A percentile compares a stretch with the other conserved stretches of the same genome.
phyloP scores from a whole-genome alignment of 2,113 vertebrate species.

The Candoia aspera region DNA sequence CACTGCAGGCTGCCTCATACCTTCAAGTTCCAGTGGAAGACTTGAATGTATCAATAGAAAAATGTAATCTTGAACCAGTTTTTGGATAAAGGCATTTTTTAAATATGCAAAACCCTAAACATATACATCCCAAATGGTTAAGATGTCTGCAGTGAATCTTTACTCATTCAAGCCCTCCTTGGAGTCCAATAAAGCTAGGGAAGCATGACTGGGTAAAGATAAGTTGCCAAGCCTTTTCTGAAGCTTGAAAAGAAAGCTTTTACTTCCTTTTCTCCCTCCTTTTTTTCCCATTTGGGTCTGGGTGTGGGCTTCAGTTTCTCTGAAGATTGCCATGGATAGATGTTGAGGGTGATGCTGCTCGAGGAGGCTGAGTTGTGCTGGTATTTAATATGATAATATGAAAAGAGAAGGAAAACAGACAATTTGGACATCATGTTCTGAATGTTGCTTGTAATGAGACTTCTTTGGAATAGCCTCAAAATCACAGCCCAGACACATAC shows the following conservation, averaged over 20 bases:
- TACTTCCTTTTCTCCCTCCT: not conserved
- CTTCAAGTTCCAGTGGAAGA: not conserved
- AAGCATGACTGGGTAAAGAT: not conserved
- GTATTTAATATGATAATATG: slow-evolving; percentile 56
- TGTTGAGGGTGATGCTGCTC: slow-evolving; percentile 39
- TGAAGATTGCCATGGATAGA: slow-evolving; percentile 49
- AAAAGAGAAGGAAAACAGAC: slow-evolving; percentile 63
- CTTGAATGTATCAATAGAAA: not conserved
- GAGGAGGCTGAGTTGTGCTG: slow-evolving; percentile 44
- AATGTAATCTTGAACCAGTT: not conserved
- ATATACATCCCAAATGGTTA: not conserved
- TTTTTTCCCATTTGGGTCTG: slow-evolving; percentile 61
- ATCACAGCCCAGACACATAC: slow-evolving; percentile 37
- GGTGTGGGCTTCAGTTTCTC: slow-evolving; percentile 55
- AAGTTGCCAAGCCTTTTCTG: slow-evolving; percentile 30
- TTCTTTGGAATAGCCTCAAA: slow-evolving; percentile 52
- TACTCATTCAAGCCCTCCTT: not conserved
- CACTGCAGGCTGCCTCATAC: not conserved
- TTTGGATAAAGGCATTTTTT: not conserved
- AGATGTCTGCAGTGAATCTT: not conserved
- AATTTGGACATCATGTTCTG: slow-evolving; percentile 43
- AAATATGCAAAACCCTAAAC: not conserved
- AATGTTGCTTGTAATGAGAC: slow-evolving; percentile 54
- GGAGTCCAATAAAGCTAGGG: not conserved
- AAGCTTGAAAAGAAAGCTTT: too few relatives aligned